Conservation (phyloP, 2,797 vertebrate genomes). For the Microcaecilia unicolor region DNA sequence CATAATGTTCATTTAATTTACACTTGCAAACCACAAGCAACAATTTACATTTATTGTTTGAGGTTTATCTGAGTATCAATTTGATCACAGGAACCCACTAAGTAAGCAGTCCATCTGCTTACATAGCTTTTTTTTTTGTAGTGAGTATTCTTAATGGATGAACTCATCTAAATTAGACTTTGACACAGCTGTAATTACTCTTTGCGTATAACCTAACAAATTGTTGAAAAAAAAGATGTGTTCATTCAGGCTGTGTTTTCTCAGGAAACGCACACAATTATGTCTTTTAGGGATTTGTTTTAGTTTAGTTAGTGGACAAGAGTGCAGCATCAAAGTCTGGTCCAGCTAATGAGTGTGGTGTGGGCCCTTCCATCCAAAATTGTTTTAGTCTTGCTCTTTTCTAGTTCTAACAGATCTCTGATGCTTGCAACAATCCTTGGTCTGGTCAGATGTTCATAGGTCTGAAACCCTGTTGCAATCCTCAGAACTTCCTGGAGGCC, state of each 20-base stretch:
- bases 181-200: conserved; percentile 19
- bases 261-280: conserved; percentile 28
- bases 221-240: conserved; percentile 18
- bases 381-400: too few relatives aligned
- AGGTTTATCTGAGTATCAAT: conserved; percentile 25
- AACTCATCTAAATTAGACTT: conserved; percentile 16
- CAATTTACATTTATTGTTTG: conserved; percentile 39
- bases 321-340: too few relatives aligned
- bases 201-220: conserved; percentile 13
- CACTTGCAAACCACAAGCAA: conserved; percentile 21
- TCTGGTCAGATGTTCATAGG: too few relatives aligned
- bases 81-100: conserved; percentile 21
- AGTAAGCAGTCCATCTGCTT: conserved; percentile 17
- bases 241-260: conserved; percentile 36
- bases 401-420: too few relatives aligned
- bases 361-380: too few relatives aligned
- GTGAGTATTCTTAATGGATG: conserved; percentile 16
- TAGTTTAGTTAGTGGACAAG: too few relatives aligned
- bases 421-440: too few relatives aligned
- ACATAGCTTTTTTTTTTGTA: neutral
- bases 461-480: too few relatives aligned
- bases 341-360: too few relatives aligned
- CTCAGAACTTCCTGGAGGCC: too few relatives aligned
- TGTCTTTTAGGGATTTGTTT: too few relatives aligned
- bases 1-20: conserved; percentile 34